A percentile compares a stretch with the other conserved stretches of the same genome.
These are phyloP conservation scores for Poeciliopsis gracilis DNA, from an alignment of 2,797 vertebrate species.

Conservation along the genomic window DNA sequence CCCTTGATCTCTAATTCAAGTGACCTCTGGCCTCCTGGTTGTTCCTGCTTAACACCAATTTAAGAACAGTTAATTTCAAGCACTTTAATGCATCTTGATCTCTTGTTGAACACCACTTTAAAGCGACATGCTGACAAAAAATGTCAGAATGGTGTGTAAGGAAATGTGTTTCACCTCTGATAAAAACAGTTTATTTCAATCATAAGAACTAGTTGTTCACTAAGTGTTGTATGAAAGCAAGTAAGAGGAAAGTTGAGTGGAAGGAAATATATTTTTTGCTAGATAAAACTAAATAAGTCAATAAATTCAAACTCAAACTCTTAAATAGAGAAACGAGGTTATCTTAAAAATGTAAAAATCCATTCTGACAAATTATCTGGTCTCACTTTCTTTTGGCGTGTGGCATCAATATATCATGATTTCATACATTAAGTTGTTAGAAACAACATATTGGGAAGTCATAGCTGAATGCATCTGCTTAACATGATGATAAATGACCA, in stretches of 20 bases:
- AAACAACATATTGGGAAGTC: background rate
- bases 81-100: background rate
- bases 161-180: background rate
- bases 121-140: background rate
- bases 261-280: background rate
- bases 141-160: background rate
- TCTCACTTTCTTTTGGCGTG: background rate
- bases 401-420: background rate
- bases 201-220: background rate
- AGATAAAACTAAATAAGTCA: too few species aligned
- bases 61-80: background rate
- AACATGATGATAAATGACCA: background rate
- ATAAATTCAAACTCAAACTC: background rate
- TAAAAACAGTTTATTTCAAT: background rate
- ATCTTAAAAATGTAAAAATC: background rate
- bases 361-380: background rate
- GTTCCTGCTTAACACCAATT: background rate
- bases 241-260: background rate
- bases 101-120: background rate
- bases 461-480: background rate
- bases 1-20: background rate
- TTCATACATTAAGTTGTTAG: background rate
- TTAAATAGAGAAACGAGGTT: background rate
- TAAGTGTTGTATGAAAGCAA: background rate
- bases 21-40: slow-evolving; percentile 31